These are phyloP conservation scores for Martes flavigula DNA, from an alignment of 2,797 vertebrate genomes.

Conservation along the genomic window DNA sequence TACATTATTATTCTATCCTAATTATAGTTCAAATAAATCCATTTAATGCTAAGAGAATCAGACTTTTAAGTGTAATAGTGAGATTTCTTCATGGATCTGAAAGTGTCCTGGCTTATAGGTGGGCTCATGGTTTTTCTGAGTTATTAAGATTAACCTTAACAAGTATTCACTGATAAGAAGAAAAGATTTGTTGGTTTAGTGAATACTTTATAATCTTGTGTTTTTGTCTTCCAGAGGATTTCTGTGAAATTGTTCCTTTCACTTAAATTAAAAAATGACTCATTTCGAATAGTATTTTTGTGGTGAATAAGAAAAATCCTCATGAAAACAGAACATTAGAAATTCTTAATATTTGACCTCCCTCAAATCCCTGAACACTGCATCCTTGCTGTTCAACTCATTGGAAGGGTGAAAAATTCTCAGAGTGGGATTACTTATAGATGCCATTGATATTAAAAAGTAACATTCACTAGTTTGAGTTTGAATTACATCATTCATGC, in stretches of 20 bases:
- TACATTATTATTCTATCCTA: not conserved
- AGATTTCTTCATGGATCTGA: not conserved
- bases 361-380: not conserved
- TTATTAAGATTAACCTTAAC: not conserved
- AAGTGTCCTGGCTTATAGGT: not conserved
- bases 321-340: not conserved
- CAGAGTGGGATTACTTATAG: not conserved
- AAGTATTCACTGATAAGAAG: not conserved
- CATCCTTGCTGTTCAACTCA: not conserved
- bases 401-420: not conserved
- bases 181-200: not conserved
- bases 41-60: not conserved
- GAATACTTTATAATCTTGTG: not conserved
- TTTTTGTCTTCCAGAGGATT: not conserved
- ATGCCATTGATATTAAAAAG: not conserved
- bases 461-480: not conserved
- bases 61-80: not conserved
- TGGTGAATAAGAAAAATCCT: not conserved
- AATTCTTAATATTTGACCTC: not conserved
- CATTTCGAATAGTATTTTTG: not conserved
- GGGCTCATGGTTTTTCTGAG: not conserved
- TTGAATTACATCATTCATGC: not conserved
- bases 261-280: not conserved
- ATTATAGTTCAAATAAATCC: not conserved
- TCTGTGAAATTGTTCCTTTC: not conserved